A percentile compares a stretch with the other conserved stretches of the same genome.
Conservation (phyloP, 2,888 invertebrate species). For the Pseudococcus viburni region DNA sequence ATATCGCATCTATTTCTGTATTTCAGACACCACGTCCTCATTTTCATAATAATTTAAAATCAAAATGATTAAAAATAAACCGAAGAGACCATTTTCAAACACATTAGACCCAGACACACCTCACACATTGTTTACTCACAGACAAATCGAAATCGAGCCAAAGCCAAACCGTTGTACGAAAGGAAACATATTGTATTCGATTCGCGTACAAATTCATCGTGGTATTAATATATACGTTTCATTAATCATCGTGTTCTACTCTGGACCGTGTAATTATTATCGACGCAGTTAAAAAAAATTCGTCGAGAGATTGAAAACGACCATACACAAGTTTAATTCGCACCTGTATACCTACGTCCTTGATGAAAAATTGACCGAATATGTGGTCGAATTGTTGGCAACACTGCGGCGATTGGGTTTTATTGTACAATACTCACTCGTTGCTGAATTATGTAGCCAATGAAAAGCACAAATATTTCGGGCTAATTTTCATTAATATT, state of each 20-base stretch:
- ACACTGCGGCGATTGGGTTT: not conserved
- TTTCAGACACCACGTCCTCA: no score
- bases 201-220: constrained; percentile 1
- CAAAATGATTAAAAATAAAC: not conserved
- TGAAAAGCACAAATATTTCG: not conserved
- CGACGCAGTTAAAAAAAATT: not conserved
- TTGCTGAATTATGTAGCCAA: not conserved
- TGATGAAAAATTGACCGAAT: not conserved
- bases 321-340: constrained; percentile 11
- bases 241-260: constrained; percentile 6
- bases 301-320: constrained; percentile 8
- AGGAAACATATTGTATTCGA: not conserved
- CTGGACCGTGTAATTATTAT: constrained; percentile 44
- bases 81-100: not conserved
- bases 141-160: constrained; percentile 1
- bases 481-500: not conserved
- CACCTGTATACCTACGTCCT: constrained; percentile 22
- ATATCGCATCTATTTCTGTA: no score
- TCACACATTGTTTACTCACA: not conserved
- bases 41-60: not conserved
- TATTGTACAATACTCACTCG: no score
- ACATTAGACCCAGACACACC: not conserved
- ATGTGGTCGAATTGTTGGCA: not conserved
- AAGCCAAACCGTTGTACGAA: not conserved
- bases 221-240: constrained; percentile 12